Evolutionary conservation across 1,140 invertebrate species (phyloP).

Genomic region (Drosophila guanche): DNA sequence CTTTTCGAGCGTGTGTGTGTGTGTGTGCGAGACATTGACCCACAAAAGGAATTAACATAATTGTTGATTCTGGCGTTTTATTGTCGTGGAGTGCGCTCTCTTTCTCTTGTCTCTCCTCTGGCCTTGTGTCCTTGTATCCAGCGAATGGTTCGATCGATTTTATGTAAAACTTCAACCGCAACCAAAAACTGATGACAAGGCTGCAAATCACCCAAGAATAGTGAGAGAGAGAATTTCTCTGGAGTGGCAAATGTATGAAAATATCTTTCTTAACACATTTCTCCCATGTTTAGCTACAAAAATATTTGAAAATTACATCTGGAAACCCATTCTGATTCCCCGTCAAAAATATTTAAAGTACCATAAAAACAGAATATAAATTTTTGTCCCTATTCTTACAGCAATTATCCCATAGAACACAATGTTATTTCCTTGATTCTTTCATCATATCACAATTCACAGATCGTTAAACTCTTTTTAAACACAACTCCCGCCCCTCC

Average conservation of each 20-base stretch:
- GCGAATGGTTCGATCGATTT: constrained; percentile 40
- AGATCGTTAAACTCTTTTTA: constrained; percentile 13
- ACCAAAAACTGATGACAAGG: constrained; percentile 17
- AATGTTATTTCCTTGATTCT: too few relatives aligned
- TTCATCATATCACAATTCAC: neutral
- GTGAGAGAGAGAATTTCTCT: too few relatives aligned
- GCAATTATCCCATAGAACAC: too few relatives aligned
- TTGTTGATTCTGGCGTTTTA: constrained; percentile 72
- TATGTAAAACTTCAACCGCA: constrained; percentile 19
- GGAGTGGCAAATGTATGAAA: too few relatives aligned
- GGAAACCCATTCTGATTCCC: too few relatives aligned
- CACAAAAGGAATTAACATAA: constrained; percentile 75
- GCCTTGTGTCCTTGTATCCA: constrained; percentile 19
- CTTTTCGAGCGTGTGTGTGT: constrained; percentile 2
- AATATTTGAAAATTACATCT: too few relatives aligned
- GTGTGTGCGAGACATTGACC: constrained; percentile 64
- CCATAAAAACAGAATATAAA: too few relatives aligned
- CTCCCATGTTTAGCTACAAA: too few relatives aligned
- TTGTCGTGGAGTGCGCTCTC: constrained; percentile 54
- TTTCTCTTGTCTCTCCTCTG: neutral
- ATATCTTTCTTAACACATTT: too few relatives aligned
- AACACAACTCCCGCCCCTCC: neutral
- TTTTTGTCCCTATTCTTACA: too few relatives aligned
- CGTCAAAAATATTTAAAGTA: too few relatives aligned
- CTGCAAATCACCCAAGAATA: constrained; percentile 3